These are phyloP conservation scores for Heliconius eleuchia DNA, from an alignment of 1,140 invertebrate genomes.

Conservation along the genomic window DNA sequence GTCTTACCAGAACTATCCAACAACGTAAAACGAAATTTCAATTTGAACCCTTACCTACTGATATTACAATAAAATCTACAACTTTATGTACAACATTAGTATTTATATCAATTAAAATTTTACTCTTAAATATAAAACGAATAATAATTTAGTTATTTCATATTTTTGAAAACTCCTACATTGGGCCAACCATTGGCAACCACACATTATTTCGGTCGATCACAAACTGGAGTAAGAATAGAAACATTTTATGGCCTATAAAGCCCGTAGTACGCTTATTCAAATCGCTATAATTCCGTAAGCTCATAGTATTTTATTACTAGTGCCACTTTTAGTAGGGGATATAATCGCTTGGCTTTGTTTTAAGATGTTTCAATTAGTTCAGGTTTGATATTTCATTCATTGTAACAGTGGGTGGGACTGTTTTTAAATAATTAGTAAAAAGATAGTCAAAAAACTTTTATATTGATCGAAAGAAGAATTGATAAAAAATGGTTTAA, in stretches of 20 bases:
- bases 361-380: slow-evolving; percentile 28
- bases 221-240: slow-evolving; percentile 30
- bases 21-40: too few species aligned
- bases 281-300: slow-evolving; percentile 24
- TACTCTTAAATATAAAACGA: too few species aligned
- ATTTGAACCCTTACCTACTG: too few species aligned
- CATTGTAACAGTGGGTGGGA: slow-evolving; percentile 18
- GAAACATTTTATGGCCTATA: slow-evolving; percentile 39
- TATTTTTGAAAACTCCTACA: not conserved
- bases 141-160: not conserved
- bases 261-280: slow-evolving; percentile 34
- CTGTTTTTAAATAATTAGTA: not conserved
- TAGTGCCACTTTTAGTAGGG: slow-evolving; percentile 3
- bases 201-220: slow-evolving; percentile 25
- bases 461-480: not conserved
- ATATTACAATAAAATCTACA: too few species aligned
- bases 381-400: slow-evolving; percentile 24
- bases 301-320: slow-evolving; percentile 5
- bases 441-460: not conserved
- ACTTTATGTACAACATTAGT: too few species aligned
- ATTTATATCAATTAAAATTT: too few species aligned
- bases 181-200: slow-evolving; percentile 20
- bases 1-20: too few species aligned
- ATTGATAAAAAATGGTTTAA: too few species aligned
- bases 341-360: slow-evolving; percentile 1